Evolutionary conservation across 2,113 vertebrate species (phyloP).

Genomic region (Lamprologus callipterus): DNA sequence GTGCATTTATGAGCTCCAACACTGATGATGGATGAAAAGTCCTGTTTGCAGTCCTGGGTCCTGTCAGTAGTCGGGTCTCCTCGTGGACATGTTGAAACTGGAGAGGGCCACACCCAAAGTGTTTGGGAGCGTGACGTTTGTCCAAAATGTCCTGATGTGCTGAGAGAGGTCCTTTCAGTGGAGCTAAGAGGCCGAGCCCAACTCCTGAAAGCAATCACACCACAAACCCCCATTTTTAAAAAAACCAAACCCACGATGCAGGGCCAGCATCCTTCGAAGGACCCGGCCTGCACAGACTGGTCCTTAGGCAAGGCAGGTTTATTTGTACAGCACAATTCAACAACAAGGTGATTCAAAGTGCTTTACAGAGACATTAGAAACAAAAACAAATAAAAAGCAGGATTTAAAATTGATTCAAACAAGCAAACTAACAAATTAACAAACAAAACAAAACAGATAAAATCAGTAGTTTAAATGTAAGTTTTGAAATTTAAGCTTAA

Average conservation of each 20-base stretch:
- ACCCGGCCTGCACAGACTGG: background rate
- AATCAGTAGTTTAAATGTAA: too few species aligned
- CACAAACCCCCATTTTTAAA: background rate
- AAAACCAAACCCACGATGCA: background rate
- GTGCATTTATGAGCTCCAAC: fast-evolving
- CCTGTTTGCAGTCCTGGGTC: background rate
- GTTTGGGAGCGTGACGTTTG: fast-evolving
- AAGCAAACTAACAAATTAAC: too few species aligned
- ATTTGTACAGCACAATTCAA: too few species aligned
- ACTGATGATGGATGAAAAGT: background rate
- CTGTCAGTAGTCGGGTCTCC: background rate
- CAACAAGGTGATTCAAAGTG: too few species aligned
- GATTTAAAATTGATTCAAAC: too few species aligned
- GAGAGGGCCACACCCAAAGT: background rate
- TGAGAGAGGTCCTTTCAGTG: background rate
- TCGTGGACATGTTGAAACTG: background rate
- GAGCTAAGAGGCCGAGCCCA: background rate
- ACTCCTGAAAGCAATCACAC: background rate
- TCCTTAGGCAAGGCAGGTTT: too few species aligned
- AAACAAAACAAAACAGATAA: too few species aligned
- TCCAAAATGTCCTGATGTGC: background rate
- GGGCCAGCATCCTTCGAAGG: background rate
- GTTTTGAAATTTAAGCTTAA: too few species aligned
- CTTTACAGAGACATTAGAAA: too few species aligned
- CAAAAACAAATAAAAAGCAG: too few species aligned